Percentiles rank a stretch among this genome's conserved stretches.
These are phyloP conservation scores for Glyphotaelius pellucidus DNA, from an alignment of 2,888 invertebrate genomes.

Conservation along the genomic window DNA sequence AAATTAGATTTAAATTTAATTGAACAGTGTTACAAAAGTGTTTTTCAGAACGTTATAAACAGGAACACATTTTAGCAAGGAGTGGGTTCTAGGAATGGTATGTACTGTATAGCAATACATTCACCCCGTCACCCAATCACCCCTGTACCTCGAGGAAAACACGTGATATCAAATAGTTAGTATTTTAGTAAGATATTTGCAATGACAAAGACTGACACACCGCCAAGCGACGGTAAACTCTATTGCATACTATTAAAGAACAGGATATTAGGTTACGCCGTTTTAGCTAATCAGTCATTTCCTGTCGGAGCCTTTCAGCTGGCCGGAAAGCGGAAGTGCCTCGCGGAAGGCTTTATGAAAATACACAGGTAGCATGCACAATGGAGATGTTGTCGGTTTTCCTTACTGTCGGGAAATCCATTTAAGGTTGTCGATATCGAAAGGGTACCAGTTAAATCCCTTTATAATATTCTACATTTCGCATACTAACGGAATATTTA, in stretches of 20 bases:
- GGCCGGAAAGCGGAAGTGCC: conserved; percentile 10
- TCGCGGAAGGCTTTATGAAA: background rate
- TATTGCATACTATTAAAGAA: background rate
- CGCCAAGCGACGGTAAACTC: background rate
- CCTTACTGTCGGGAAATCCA: background rate
- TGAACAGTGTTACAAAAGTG: too few relatives aligned
- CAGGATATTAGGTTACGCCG: conserved; percentile 5
- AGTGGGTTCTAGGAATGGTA: background rate
- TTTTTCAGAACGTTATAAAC: background rate
- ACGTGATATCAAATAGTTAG: background rate
- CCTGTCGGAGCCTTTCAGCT: background rate
- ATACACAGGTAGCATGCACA: background rate
- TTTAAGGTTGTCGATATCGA: too few relatives aligned
- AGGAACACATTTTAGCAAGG: background rate
- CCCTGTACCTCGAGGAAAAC: background rate
- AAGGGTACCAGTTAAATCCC: too few relatives aligned
- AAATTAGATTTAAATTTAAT: too few relatives aligned
- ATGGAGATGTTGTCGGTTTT: background rate
- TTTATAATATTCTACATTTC: too few relatives aligned
- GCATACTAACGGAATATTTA: too few relatives aligned
- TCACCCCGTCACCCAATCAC: background rate
- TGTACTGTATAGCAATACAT: background rate
- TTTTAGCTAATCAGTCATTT: background rate
- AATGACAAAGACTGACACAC: background rate
- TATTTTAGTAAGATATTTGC: background rate